Percentiles rank a stretch among this genome's conserved stretches.
Evolutionary conservation across 2,888 invertebrate species (phyloP).

Genomic region (Epinotia ramella): DNA sequence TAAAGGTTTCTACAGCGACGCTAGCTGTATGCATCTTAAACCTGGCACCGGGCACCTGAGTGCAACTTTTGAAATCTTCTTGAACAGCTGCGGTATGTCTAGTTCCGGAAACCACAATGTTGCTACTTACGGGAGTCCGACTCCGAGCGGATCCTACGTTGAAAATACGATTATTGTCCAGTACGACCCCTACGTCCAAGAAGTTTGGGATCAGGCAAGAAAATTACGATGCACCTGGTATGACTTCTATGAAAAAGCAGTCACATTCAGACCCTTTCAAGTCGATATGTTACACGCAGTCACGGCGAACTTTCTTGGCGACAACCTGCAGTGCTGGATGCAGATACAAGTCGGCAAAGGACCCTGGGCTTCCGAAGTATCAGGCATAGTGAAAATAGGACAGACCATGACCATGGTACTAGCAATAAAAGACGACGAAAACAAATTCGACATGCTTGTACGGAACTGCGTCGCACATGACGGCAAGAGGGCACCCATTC

Average conservation of each 20-base stretch:
- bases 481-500: slow-evolving; percentile 96
- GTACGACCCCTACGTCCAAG: slow-evolving; percentile 97
- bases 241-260: slow-evolving; percentile 97
- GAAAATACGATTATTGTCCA: slow-evolving; percentile 98
- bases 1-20: slow-evolving; percentile 96
- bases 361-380: slow-evolving; percentile 98
- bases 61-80: slow-evolving; percentile 96
- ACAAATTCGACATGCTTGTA: slow-evolving; percentile 97
- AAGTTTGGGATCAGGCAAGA: slow-evolving; percentile 98
- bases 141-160: slow-evolving; percentile 96
- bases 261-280: slow-evolving; percentile 97
- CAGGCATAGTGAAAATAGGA: slow-evolving; percentile 97
- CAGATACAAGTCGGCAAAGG: slow-evolving; percentile 98
- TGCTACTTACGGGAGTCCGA: slow-evolving; percentile 93
- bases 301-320: slow-evolving; percentile 97
- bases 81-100: slow-evolving; percentile 97
- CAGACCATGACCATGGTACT: slow-evolving; percentile 99
- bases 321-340: slow-evolving; percentile 99
- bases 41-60: slow-evolving; percentile 96
- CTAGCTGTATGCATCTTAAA: slow-evolving; percentile 96
- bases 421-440: slow-evolving; percentile 97
- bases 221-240: slow-evolving; percentile 98
- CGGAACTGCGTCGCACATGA: slow-evolving; percentile 98
- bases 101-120: slow-evolving; percentile 96
- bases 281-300: slow-evolving; percentile 98